A percentile compares a stretch with the other conserved stretches of the same genome.
Evolutionary conservation across 2,797 vertebrate species (phyloP).

Genomic region (Oophaga sylvatica): DNA sequence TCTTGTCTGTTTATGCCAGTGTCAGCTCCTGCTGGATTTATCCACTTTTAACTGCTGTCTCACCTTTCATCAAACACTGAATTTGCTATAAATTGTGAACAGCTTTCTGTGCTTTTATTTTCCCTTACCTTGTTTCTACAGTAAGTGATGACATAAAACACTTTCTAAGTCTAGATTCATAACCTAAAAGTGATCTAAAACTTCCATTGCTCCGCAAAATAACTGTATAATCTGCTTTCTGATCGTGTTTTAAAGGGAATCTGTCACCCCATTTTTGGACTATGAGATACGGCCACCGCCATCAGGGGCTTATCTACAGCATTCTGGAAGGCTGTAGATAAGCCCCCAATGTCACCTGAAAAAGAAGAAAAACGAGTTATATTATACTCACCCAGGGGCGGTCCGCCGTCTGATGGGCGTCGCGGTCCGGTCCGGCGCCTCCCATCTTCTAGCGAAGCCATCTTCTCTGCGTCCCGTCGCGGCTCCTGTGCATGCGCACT

Average conservation of each 20-base stretch:
- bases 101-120: not conserved
- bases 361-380: no score
- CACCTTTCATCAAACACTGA: conserved; percentile 10
- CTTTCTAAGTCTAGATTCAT: not conserved
- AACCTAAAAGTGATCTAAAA: not conserved
- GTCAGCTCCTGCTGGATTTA: conserved; percentile 10
- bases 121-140: not conserved
- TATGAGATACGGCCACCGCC: no score
- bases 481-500: no score
- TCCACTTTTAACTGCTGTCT: conserved; percentile 18
- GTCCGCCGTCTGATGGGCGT: no score
- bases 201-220: not conserved
- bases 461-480: no score
- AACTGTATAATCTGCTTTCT: not conserved
- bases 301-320: no score
- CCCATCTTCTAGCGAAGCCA: no score
- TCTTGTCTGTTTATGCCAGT: conserved; percentile 4
- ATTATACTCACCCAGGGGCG: no score
- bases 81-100: conserved; percentile 3
- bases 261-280: not conserved
- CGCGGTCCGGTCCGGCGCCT: no score
- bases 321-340: no score
- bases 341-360: no score
- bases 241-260: no score
- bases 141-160: not conserved